These are phyloP conservation scores for Osmerus mordax DNA, from an alignment of 2,113 vertebrate genomes.

Conservation along the genomic window DNA sequence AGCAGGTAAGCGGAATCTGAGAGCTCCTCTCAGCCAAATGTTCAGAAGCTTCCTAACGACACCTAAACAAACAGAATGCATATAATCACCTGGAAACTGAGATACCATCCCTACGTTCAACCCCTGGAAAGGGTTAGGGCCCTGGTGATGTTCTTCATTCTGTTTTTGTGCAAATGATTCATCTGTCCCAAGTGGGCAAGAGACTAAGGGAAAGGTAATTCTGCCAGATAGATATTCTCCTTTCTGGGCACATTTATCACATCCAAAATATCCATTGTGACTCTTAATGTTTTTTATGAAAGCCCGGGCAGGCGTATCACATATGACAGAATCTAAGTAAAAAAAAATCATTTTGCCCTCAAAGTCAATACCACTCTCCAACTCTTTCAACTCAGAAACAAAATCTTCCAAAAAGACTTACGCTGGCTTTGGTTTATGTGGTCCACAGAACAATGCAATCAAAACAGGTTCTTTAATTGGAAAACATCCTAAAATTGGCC, in stretches of 20 bases:
- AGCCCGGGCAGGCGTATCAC: conserved; percentile 24
- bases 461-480: no score
- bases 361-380: no score
- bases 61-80: conserved; percentile 23
- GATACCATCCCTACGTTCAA: conserved; percentile 17
- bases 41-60: conserved; percentile 11
- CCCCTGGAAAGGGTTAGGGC: conserved; percentile 4
- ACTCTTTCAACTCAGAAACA: no score
- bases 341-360: no score
- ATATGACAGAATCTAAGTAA: conserved; percentile 8
- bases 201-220: conserved; percentile 4
- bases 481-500: no score
- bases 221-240: conserved; percentile 4
- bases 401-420: no score
- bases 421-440: no score
- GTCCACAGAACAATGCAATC: no score
- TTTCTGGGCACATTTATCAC: conserved; percentile 17
- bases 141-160: conserved; percentile 16
- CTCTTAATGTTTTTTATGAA: conserved; percentile 18
- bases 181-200: background rate
- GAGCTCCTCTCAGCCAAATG: conserved; percentile 11
- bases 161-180: conserved; percentile 4
- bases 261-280: conserved; percentile 24
- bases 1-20: conserved; percentile 14
- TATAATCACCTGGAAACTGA: conserved; percentile 21